Evolutionary conservation across 2,113 vertebrate species (phyloP), one percentile per base, ranked within the genome.

Genomic region (Crotophaga sulcirostris): DNA sequence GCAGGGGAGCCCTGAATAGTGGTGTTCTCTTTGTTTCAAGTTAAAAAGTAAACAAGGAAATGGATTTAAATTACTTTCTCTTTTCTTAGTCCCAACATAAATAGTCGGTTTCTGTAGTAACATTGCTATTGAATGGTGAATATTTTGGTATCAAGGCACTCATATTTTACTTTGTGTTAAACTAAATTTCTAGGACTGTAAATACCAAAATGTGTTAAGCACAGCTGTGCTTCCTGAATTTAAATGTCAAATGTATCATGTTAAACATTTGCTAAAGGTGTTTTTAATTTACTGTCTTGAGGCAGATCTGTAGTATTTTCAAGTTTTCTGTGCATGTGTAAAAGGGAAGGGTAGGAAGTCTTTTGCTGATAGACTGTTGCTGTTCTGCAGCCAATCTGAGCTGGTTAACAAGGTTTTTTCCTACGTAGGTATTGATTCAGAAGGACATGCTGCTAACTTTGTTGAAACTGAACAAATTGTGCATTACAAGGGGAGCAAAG

Each of bases 391-490:
- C 20, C 28, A 21, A 21, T 16, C 54, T 60, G 62, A 83, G 54
- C 69, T 92, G 64, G 60, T 72, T 97, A 76, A 94, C 4, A 2
- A 4, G 18, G 9, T 31, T 80, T 38, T 82, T 29, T 92, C 56
- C 31, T 59, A 6, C 87, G 20, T 18, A 99, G 99, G 99, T 89
- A 99, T 99, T 69, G 99, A 99, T 96, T 99, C 98, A n/a, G 99
- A 99, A 96, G 99, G 99, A n/a, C 99, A 99, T 1, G 99, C 99
- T 79, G 99, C 99, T 16, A 99, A 99, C 97, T 99, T 99, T 92
- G 98, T 99, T 75, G 99, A 99, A 95, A 99, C 99, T 1, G 99
- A 99, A n/a, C 99, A 99, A 97, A 98, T 99, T 23, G 98, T 99
- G 51, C 99, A 99, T 97, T 98, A 98, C 97, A 98, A 87, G 55